Base-by-base conservation (phyloP, 2,888 invertebrate genomes). In the Taenaris catops region DNA sequence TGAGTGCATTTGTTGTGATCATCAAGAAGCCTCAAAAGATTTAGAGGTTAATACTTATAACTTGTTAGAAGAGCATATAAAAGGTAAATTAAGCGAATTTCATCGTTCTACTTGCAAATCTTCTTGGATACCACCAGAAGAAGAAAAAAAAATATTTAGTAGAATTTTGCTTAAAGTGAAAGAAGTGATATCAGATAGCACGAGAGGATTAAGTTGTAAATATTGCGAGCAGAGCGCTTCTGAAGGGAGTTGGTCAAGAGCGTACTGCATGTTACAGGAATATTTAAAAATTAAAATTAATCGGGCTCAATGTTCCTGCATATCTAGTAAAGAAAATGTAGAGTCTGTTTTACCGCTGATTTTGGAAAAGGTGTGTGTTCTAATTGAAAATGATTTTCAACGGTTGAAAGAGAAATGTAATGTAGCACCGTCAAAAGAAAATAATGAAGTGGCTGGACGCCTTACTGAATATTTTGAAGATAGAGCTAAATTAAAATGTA, bases 241-340 rank as follows among this genome's bases (percentile, higher is more conserved):
- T 8, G 53, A 62, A 34, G 70, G 63, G n/a, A 78, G 68, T 51
- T 84, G 80, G 78, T 66, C 67, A 8, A 66, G 83, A 48, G 83
- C 78, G 1, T 75, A 75, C 38, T 62, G 60, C 24, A 56, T 86
- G 46, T 53, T 86, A 32, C 71, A 79, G 58, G 86, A 86, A 55
- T 86, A 84, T 58, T 58, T 86, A 23, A 78, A 72, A 58, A 58
- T 64, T 1, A 86, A 86, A 74, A 67, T 86, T 9, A 65, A 73
- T 41, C 68, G 66, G 25, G 68, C 71, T 5, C 62, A 76, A 41
- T 80, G 80, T 48, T 42, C 55, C 16, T 78, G 78, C 51, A 35
- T 52, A 25, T 34, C 55, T 3, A 44, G 46, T 23, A 53, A 57
- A 8, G 47, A 61, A 19, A 54, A 47, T 31, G 60, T 60, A 43